Evolutionary conservation across 2,797 vertebrate species (phyloP).

Genomic region (Macropus fuliginosus): DNA sequence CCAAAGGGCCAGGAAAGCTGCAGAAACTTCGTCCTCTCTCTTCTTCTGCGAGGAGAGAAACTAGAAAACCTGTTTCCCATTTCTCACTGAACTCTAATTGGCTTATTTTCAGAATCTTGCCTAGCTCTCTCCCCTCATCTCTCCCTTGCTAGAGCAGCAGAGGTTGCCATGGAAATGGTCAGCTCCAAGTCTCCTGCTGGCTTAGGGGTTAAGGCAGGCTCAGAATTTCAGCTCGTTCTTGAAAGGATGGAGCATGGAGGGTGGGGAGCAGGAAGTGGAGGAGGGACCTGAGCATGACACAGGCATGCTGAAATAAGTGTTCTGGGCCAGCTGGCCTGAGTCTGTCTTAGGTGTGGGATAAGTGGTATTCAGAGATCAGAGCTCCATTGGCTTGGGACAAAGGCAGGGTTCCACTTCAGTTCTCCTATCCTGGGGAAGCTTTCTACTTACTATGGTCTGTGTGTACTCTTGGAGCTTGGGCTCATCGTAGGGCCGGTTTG

Average conservation of each 20-base stretch:
- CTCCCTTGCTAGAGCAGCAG: slow-evolving; percentile 5
- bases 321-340: background rate
- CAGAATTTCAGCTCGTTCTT: background rate
- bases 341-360: background rate
- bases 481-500: slow-evolving; percentile 93
- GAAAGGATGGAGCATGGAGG: background rate
- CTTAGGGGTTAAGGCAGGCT: background rate
- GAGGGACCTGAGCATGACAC: background rate
- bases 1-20: background rate
- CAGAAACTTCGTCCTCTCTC: background rate
- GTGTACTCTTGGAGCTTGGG: slow-evolving; percentile 97
- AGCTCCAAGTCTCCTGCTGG: background rate
- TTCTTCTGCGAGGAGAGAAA: background rate
- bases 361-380: background rate
- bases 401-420: rapidly evolving
- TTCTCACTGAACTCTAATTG: background rate
- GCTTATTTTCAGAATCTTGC: background rate
- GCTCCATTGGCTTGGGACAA: background rate
- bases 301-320: background rate
- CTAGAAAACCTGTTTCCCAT: background rate
- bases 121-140: background rate
- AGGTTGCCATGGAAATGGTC: slow-evolving; percentile 52
- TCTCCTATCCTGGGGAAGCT: background rate
- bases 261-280: background rate
- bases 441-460: slow-evolving; percentile 93